Conservation (phyloP, 2,888 invertebrate genomes). For the Ectemnius lituratus region DNA sequence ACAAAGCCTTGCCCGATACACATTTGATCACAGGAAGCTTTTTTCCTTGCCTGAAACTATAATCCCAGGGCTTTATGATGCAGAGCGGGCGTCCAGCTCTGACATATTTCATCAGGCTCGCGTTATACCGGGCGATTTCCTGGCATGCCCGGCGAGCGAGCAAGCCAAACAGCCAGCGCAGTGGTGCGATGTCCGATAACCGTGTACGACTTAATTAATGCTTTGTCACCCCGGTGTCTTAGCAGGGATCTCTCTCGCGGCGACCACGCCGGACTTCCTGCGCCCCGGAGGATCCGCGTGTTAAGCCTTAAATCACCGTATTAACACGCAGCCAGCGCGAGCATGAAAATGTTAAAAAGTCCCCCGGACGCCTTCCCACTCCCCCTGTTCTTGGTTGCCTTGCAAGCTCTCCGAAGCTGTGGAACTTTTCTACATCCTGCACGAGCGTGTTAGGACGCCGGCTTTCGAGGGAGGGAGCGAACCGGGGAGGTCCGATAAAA, state of each 20-base stretch:
- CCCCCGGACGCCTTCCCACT: conserved; percentile 21
- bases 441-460: conserved; percentile 15
- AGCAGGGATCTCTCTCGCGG: conserved; percentile 50
- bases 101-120: conserved; percentile 58
- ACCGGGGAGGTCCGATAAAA: conserved; percentile 53
- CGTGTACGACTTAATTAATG: conserved; percentile 65
- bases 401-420: conserved; percentile 3
- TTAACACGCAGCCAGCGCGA: conserved; percentile 65
- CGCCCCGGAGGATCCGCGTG: conserved; percentile 43
- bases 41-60: conserved; percentile 40
- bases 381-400: background rate
- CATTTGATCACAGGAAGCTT: conserved; percentile 39
- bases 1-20: conserved; percentile 32
- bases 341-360: conserved; percentile 62
- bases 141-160: conserved; percentile 11
- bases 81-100: conserved; percentile 38
- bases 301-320: conserved; percentile 68
- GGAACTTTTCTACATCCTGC: conserved; percentile 3
- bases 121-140: conserved; percentile 60
- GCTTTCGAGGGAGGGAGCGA: conserved; percentile 5
- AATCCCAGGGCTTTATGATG: conserved; percentile 56
- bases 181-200: conserved; percentile 59
- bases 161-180: conserved; percentile 35
- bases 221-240: conserved; percentile 64
- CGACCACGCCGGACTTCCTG: conserved; percentile 38